Base-by-base conservation (phyloP, 2,888 invertebrate species). In the Drosophila conformis region DNA sequence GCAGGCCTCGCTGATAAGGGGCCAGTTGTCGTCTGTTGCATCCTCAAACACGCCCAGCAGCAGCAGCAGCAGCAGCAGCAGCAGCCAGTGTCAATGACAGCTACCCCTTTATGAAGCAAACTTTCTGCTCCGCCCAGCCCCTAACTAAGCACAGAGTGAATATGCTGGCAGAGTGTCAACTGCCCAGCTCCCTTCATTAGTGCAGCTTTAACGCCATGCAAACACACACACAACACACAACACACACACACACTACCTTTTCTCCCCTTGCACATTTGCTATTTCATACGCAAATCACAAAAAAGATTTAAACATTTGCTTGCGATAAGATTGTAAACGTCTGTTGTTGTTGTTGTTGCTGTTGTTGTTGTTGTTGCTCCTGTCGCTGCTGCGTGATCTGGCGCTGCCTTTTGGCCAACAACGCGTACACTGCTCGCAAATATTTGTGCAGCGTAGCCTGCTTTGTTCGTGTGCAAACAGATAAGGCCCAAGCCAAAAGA, bases 11-110 rank as follows among this genome's bases (percentile, higher is more conserved):
- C 59, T 73, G 81, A 81, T 73, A 76, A 77, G 62, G 35, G n/a
- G 13, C 29, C 48, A 33, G 51, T 40, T 29, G 25, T 40, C 63
- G 46, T 25, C 53, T 49, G 53, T 63, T 67, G 81, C 78, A 80
- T 83, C 81, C 81, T 83, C 80, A 72, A 69, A 69, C 83, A 81
- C 80, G 80, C 51, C 66, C 68, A n/a, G 36, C 6, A 38, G 13
- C 29, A 46, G 31, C 21, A 31, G 58, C 33, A 27, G 31, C 27
- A 21, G 21, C 21, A 21, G 21, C 21, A 21, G 67, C 67, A 35
- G 58, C 33, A 27, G 31, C 27, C 56, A 65, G 83, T 82, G 82
- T 86, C 87, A 86, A 80, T 86, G 81, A 83, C 83, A 83, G 65
- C 49, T 59, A 65, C 56, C 31, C 64, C 53, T 54, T 2, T 3